Percentiles rank a stretch among this genome's conserved stretches.
Evolutionary conservation across 2,888 invertebrate genomes (phyloP).

Genomic region (Notocelia uddmanniana): DNA sequence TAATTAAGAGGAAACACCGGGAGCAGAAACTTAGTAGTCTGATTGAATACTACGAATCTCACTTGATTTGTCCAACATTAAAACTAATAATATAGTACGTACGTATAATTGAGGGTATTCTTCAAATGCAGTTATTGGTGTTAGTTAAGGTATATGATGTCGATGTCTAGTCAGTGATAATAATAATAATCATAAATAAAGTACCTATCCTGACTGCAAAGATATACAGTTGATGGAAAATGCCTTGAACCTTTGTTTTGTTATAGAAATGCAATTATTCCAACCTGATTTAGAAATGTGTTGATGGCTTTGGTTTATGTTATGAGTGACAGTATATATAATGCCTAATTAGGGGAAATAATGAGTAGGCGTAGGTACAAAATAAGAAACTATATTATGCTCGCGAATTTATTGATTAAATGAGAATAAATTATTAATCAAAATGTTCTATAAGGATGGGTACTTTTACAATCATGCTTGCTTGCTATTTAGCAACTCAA

Average conservation of each 20-base stretch:
- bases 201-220: too few relatives aligned
- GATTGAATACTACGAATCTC: constrained; percentile 50
- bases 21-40: constrained; percentile 67
- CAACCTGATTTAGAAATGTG: not conserved
- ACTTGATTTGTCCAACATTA: too few relatives aligned
- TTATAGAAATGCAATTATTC: too few relatives aligned
- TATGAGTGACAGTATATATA: not conserved
- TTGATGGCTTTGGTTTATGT: not conserved
- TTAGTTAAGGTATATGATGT: too few relatives aligned
- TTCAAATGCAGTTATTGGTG: too few relatives aligned
- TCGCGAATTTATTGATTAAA: not conserved
- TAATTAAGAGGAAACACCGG: constrained; percentile 75
- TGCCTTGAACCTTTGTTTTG: not conserved
- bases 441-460: not conserved
- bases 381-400: constrained; percentile 20
- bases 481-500: too few relatives aligned
- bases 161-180: too few relatives aligned
- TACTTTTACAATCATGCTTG: not conserved
- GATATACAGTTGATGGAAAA: too few relatives aligned
- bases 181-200: too few relatives aligned
- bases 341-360: constrained; percentile 22
- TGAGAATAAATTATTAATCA: not conserved
- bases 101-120: too few relatives aligned
- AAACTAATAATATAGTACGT: too few relatives aligned
- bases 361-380: not conserved